These are phyloP conservation scores for Colistium nudipinnis DNA, from an alignment of 2,113 vertebrate species.

Conservation along the genomic window DNA sequence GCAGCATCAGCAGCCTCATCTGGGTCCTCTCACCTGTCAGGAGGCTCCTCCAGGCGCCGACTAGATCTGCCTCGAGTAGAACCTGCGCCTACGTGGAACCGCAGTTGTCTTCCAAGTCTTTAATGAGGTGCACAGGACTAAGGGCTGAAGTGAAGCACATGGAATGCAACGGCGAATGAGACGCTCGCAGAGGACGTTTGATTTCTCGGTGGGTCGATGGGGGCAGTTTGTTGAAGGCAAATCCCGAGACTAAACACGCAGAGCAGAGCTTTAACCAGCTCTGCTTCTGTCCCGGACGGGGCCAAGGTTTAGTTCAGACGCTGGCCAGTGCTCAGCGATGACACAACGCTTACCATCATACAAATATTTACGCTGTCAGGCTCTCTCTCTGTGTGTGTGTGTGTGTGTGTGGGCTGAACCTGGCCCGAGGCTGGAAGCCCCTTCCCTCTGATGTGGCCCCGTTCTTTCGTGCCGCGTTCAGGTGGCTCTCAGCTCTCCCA, in stretches of 20 bases:
- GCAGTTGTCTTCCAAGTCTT: neutral
- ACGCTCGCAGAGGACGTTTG: neutral
- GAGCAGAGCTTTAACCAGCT: slow-evolving; percentile 16
- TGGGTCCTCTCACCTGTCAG: neutral
- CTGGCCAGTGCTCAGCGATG: slow-evolving; percentile 20
- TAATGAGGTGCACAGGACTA: neutral
- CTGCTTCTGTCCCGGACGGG: slow-evolving; percentile 15
- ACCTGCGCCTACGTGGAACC: neutral
- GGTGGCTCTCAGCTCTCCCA: slow-evolving; percentile 52
- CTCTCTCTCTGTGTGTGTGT: slow-evolving; percentile 30
- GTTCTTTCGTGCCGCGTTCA: slow-evolving; percentile 52
- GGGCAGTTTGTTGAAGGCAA: slow-evolving; percentile 27
- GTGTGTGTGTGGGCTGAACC: slow-evolving; percentile 30
- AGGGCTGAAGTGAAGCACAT: no score
- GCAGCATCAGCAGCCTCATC: slow-evolving; percentile 21
- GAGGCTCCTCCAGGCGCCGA: neutral
- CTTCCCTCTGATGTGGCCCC: slow-evolving; percentile 32
- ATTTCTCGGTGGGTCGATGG: slow-evolving; percentile 24
- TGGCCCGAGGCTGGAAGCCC: slow-evolving; percentile 11
- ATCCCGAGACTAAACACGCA: slow-evolving; percentile 58
- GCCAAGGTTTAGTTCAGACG: slow-evolving; percentile 25
- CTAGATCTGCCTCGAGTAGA: neutral
- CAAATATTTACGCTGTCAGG: slow-evolving; percentile 67
- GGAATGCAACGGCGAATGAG: slow-evolving; percentile 1
- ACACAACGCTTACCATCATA: slow-evolving; percentile 26